Base-by-base conservation (phyloP, 2,888 invertebrate species). In the Phyllotreta cruciferae region DNA sequence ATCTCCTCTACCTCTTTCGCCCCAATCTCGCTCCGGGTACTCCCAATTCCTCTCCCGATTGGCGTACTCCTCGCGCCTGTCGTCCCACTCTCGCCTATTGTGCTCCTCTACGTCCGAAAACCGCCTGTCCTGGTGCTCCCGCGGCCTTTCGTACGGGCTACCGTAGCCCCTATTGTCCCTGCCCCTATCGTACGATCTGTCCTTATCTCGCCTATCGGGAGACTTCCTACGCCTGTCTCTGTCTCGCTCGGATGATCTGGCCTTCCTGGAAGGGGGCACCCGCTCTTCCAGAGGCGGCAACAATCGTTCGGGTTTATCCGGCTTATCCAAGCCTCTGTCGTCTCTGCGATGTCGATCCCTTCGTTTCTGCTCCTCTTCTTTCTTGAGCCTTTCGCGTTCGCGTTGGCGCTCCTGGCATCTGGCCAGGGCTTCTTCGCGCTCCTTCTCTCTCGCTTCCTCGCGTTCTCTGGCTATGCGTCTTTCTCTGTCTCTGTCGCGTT, bases 221-320 rank as follows among this genome's bases (percentile, higher is more conserved):
- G 71, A 73, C 62, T 74, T 74, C 52, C 73, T 68, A 84, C 60
- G 78, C 13, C 84, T 79, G 50, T 84, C 73, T 5, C 74, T 67
- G n/a, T 75, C 75, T 66, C 85, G 80, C 67, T 83, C 85, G 42
- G 83, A 80, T 66, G 79, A 78, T 68, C 78, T 78, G 47, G 75
- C 76, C 41, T 76, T 73, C 8, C 75, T 70, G 11, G 68, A 66
- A n/a, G 80, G 77, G 6, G 80, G 78, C 56, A 89, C 81, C 5
- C 90, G 82, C 71, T 89, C 89, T 64, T 87, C 86, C 9, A 87
- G 86, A 55, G 88, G 81, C 0, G 88, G 88, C 35, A 89, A 76
- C 38, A 89, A 79, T 47, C 89, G 83, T 73, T 89, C 88, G 73
- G 85, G 85, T 54, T 72, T 84, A 73, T 86, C 82, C 35, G 87